A percentile compares a stretch with the other conserved stretches of the same genome.
phyloP scores from a whole-genome alignment of 2,797 vertebrate species.

The Rhabdomys pumilio region DNA sequence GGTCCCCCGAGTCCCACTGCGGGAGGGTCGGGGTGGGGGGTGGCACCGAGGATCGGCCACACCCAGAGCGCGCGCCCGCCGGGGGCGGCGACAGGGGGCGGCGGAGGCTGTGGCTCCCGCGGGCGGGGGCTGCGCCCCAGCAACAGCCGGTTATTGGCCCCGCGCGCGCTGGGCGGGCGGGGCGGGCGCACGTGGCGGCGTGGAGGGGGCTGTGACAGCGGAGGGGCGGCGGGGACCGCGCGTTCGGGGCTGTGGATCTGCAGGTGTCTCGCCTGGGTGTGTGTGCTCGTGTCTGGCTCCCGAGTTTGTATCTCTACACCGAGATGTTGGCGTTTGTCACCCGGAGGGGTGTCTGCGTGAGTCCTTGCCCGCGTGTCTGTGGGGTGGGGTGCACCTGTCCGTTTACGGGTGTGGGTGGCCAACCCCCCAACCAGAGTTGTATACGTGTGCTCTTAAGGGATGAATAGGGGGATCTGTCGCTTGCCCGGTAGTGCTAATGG shows the following conservation, averaged over 20 bases:
- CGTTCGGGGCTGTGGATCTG: slow-evolving; percentile 82
- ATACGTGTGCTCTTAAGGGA: background rate
- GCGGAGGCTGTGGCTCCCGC: slow-evolving; percentile 80
- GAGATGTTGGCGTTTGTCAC: slow-evolving; percentile 71
- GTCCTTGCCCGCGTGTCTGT: slow-evolving; percentile 43
- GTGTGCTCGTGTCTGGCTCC: slow-evolving; percentile 72
- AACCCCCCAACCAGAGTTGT: background rate
- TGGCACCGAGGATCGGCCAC: slow-evolving; percentile 73
- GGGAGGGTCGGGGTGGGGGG: slow-evolving; percentile 41
- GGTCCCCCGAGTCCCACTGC: background rate
- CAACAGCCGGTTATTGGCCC: slow-evolving; percentile 86
- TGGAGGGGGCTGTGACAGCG: slow-evolving; percentile 77
- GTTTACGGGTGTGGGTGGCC: slow-evolving; percentile 20
- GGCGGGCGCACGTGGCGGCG: slow-evolving; percentile 84
- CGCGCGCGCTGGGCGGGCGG: slow-evolving; percentile 83
- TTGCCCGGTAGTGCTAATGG: background rate
- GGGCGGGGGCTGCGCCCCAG: slow-evolving; percentile 85
- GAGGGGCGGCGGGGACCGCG: slow-evolving; percentile 81
- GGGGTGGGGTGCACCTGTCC: slow-evolving; percentile 59
- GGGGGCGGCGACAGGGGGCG: slow-evolving; percentile 79
- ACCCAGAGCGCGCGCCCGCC: slow-evolving; percentile 80
- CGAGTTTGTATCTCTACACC: slow-evolving; percentile 53
- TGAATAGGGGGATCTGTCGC: background rate
- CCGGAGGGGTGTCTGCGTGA: slow-evolving; percentile 57
- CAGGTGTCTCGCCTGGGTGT: slow-evolving; percentile 85